Conservation (phyloP, 1,140 invertebrate genomes). For the Zaprionus camerounensis region DNA sequence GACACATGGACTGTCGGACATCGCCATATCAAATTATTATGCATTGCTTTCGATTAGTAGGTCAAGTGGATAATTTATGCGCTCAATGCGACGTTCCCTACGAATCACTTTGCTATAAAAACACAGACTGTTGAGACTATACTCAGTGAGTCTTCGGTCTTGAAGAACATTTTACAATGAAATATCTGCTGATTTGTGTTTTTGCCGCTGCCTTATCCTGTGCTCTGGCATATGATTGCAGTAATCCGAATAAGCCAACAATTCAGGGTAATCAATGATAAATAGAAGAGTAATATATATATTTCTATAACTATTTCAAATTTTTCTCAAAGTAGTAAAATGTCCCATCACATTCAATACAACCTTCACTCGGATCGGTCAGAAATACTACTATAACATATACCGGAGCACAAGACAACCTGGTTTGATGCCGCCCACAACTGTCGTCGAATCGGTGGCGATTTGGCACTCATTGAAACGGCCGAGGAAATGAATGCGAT, state of each 20-base stretch:
- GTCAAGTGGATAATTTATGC: neutral
- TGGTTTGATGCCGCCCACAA: conserved; percentile 25
- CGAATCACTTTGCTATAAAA: neutral
- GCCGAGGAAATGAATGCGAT: conserved; percentile 20
- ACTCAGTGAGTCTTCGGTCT: neutral
- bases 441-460: conserved; percentile 22
- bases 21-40: no score
- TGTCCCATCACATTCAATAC: neutral
- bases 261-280: neutral
- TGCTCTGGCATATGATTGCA: neutral
- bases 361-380: neutral
- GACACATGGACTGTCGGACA: no score
- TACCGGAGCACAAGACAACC: neutral
- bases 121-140: neutral
- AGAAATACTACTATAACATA: conserved; percentile 36
- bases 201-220: neutral
- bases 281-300: neutral
- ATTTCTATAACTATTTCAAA: neutral
- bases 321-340: neutral
- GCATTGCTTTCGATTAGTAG: neutral
- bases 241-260: neutral
- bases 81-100: neutral
- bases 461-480: conserved; percentile 24
- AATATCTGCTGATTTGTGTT: neutral
- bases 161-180: neutral